phyloP scores from a whole-genome alignment of 2,113 vertebrate species.

The Alectura lathami region DNA sequence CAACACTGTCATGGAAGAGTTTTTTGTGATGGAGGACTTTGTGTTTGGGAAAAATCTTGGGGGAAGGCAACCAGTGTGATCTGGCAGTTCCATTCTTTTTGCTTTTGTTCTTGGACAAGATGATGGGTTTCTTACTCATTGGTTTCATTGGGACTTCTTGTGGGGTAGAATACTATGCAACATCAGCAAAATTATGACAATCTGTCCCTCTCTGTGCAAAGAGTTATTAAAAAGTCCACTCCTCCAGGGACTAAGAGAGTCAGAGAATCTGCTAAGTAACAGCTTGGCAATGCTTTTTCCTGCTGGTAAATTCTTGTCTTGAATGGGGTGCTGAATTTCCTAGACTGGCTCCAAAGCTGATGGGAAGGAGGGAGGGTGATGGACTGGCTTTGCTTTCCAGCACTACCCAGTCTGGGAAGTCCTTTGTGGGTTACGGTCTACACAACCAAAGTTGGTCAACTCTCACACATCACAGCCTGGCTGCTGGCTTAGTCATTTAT shows the following conservation, averaged over 20 bases:
- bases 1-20: background rate
- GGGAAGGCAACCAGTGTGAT: background rate
- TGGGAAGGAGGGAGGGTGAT: background rate
- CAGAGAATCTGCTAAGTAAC: background rate
- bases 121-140: background rate
- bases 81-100: background rate
- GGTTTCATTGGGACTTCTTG: slow-evolving; percentile 32
- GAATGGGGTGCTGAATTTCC: background rate
- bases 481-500: background rate
- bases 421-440: background rate
- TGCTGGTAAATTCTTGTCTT: background rate
- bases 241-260: background rate
- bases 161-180: background rate
- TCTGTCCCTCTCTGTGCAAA: background rate
- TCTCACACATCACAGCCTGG: background rate
- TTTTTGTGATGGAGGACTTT: background rate
- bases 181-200: background rate
- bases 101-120: slow-evolving; percentile 2
- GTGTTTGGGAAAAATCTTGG: background rate
- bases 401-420: background rate
- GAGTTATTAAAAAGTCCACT: background rate
- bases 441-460: background rate
- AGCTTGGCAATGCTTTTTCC: background rate
- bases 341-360: background rate
- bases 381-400: background rate